A percentile compares a stretch with the other conserved stretches of the same genome.
Conservation (phyloP, 1,140 invertebrate species). For the Oryzaephilus surinamensis region DNA sequence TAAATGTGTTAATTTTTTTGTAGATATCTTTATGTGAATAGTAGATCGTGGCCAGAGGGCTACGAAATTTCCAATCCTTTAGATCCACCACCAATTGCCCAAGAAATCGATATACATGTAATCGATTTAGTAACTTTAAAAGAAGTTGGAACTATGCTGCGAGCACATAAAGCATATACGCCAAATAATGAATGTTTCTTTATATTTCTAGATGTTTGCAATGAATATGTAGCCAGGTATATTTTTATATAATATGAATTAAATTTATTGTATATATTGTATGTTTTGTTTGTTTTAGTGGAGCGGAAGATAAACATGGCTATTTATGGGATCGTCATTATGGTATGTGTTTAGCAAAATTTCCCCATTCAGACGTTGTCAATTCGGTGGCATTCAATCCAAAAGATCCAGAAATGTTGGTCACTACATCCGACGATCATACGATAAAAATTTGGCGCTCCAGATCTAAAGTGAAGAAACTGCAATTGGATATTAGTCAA, state of each 20-base stretch:
- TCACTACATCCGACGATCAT: slow-evolving; percentile 80
- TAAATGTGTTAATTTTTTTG: slow-evolving; percentile 31
- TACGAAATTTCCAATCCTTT: slow-evolving; percentile 69
- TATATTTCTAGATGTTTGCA: slow-evolving; percentile 77
- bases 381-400: slow-evolving; percentile 85
- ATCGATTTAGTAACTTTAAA: slow-evolving; percentile 72
- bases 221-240: slow-evolving; percentile 79
- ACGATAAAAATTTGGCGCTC: slow-evolving; percentile 66
- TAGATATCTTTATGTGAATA: slow-evolving; percentile 82
- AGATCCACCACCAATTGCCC: slow-evolving; percentile 77
- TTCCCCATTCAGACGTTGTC: slow-evolving; percentile 72
- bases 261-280: slow-evolving; percentile 3
- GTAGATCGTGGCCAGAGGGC: slow-evolving; percentile 72
- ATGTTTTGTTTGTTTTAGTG: slow-evolving; percentile 46
- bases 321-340: slow-evolving; percentile 84
- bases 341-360: slow-evolving; percentile 65
- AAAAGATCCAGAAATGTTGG: slow-evolving; percentile 67
- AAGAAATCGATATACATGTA: slow-evolving; percentile 84
- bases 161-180: slow-evolving; percentile 77
- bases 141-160: slow-evolving; percentile 72
- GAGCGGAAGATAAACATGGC: slow-evolving; percentile 76
- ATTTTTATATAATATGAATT: slow-evolving; percentile 4
- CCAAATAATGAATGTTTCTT: slow-evolving; percentile 84
- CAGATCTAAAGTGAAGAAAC: slow-evolving; percentile 37
- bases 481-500: slow-evolving; percentile 25